phyloP scores from a whole-genome alignment of 2,797 vertebrate species.

The Liasis olivaceus region DNA sequence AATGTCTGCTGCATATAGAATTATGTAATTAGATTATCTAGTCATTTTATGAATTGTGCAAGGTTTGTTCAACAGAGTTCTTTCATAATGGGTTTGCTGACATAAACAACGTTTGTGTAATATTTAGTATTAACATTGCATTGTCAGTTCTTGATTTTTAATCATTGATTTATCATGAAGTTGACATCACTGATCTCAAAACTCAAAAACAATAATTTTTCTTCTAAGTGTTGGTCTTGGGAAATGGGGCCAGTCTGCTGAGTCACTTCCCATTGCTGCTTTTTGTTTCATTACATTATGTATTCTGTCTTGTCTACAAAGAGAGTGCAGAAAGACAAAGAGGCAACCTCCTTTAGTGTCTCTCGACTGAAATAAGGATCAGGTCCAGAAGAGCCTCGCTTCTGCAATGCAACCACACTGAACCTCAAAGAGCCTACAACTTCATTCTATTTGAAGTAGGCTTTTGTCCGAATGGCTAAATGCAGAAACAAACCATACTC shows the following conservation, averaged over 20 bases:
- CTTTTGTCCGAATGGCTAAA: neutral
- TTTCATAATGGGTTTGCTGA: neutral
- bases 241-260: neutral
- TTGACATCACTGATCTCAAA: constrained; percentile 61
- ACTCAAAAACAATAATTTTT: constrained; percentile 33
- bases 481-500: neutral
- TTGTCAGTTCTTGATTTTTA: constrained; percentile 51
- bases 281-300: neutral
- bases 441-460: neutral
- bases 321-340: neutral
- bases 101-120: neutral
- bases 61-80: neutral
- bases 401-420: neutral
- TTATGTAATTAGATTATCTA: neutral
- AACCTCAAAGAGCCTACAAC: neutral
- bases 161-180: constrained; percentile 34
- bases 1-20: neutral
- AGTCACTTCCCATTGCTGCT: neutral
- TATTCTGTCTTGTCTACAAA: neutral
- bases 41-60: neutral
- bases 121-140: neutral
- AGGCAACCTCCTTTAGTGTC: neutral
- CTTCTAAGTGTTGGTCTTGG: constrained; percentile 39
- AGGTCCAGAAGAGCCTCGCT: neutral
- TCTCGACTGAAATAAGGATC: neutral